phyloP scores from a whole-genome alignment of 2,888 invertebrate species.

The Eupithecia dodoneata region DNA sequence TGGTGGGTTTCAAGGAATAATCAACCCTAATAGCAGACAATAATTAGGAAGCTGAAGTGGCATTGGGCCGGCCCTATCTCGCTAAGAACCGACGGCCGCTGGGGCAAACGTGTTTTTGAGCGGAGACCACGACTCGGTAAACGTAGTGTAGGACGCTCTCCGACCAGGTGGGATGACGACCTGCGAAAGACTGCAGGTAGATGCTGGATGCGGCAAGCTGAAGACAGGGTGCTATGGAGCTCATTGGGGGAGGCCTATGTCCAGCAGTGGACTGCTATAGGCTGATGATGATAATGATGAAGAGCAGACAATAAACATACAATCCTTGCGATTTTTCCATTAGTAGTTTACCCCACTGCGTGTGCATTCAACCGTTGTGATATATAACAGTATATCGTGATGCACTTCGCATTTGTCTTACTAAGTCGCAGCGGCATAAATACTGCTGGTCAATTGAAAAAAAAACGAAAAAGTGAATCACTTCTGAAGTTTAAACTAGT shows the following conservation, averaged over 20 bases:
- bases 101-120: too few species aligned
- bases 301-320: constrained; percentile 13
- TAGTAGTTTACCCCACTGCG: constrained; percentile 63
- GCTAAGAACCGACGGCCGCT: too few species aligned
- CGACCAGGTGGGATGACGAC: too few species aligned
- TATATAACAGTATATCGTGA: constrained; percentile 70
- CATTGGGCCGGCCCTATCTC: too few species aligned
- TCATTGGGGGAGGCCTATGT: too few species aligned
- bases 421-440: constrained; percentile 39
- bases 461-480: constrained; percentile 41
- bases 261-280: too few species aligned
- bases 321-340: constrained; percentile 11
- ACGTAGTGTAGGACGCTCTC: too few species aligned
- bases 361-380: constrained; percentile 60
- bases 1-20: background rate
- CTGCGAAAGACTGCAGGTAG: too few species aligned
- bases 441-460: constrained; percentile 26
- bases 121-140: too few species aligned
- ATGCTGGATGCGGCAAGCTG: too few species aligned
- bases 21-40: background rate
- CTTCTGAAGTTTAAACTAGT: constrained; percentile 58
- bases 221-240: too few species aligned
- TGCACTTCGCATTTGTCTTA: constrained; percentile 72
- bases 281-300: too few species aligned
- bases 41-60: background rate